Evolutionary conservation across 2,797 vertebrate genomes (phyloP).

Genomic region (Tympanoctomys barrerae): DNA sequence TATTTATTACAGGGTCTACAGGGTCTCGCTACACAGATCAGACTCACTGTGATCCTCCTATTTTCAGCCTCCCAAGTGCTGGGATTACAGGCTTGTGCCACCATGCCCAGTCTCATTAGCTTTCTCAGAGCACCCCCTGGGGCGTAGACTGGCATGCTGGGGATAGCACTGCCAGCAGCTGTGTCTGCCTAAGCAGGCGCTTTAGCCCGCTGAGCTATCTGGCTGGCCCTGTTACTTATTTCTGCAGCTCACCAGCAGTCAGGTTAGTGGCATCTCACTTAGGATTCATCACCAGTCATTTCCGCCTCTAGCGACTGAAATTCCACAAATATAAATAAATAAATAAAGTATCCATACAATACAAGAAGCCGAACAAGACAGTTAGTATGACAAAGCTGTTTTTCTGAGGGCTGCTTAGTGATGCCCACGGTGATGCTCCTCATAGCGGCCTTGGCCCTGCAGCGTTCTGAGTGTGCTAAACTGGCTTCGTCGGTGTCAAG

Average conservation of each 20-base stretch:
- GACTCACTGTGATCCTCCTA: too few relatives aligned
- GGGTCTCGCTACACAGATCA: too few relatives aligned
- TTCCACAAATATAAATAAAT: background rate
- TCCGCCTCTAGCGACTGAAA: background rate
- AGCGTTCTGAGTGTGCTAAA: background rate
- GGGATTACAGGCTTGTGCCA: too few relatives aligned
- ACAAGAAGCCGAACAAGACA: background rate
- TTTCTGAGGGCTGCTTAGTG: background rate
- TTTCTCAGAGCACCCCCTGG: too few relatives aligned
- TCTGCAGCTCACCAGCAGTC: background rate
- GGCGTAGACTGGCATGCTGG: too few relatives aligned
- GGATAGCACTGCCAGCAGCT: too few relatives aligned
- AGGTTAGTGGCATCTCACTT: background rate
- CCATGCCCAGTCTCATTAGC: too few relatives aligned
- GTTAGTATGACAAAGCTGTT: background rate
- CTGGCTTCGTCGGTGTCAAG: accelerated
- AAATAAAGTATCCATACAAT: background rate
- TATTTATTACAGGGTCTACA: too few relatives aligned
- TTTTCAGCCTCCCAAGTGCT: too few relatives aligned
- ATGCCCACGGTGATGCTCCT: background rate
- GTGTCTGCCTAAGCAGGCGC: too few relatives aligned
- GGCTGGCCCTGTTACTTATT: background rate
- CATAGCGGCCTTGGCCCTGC: background rate
- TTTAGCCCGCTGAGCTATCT: too few relatives aligned
- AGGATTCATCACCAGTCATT: background rate